Evolutionary conservation across 2,888 invertebrate species (phyloP), one percentile per base, ranked within the genome.

Genomic region (Philopedon plagiatum): DNA sequence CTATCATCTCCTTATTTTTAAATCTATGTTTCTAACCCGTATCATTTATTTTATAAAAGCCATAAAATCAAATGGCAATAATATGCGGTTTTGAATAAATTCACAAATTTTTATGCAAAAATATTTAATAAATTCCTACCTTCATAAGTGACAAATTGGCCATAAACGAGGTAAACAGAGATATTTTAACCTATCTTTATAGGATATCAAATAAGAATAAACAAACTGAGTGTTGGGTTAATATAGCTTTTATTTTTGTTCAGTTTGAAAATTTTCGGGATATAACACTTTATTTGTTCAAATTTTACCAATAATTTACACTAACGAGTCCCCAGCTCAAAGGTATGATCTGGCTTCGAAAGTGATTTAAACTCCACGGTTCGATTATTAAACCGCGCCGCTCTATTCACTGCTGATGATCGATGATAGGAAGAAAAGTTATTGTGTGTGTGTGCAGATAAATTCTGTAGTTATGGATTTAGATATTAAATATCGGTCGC

Each of bases 281-380:
- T 21, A 51, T 56, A 56, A 56, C 29, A n/a, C 44, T 61, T 32
- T 37, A 44, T 44, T 44, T 29, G 61, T 46, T 46, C n/a, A 61
- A 61, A 61, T 61, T 32, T 46, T 46, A n/a, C 46, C 61, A 13
- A 61, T 61, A 61, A 61, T 61, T 61, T 61, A 61, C 18, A 46
- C 44, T 61, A 61, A 61, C 61, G 61, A 61, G 61, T 61, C 44
- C 26, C 39, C 9, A 18, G 58, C 41, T 26, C 23, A 23, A 15
- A 58, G 58, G 58, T 58, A 58, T 58, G 61, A 61, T 46, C 61
- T 44, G 29, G 61, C 23, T 32, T 13, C 61, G 61, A 61, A 46
- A 61, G 61, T 61, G 61, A 61, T 61, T 61, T 61, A 46, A 61
- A 46, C 29, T 44, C 32, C 41, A 61, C 32, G 61, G 61, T 61